Base-by-base conservation (phyloP, 2,797 vertebrate species). In the Bovichtus diacanthus region DNA sequence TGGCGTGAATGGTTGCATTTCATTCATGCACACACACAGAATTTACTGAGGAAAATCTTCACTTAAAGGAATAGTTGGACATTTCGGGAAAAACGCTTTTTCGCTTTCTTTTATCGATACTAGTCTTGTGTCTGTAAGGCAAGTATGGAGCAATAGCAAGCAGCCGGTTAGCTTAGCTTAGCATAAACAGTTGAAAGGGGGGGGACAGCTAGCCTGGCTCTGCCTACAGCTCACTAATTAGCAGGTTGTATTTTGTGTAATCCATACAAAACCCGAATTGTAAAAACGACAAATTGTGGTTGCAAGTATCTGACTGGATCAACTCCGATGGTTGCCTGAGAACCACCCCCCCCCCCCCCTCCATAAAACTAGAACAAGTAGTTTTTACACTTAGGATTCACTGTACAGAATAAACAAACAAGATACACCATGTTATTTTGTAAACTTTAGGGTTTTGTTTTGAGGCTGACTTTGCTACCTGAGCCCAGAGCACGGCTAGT, bases 331-430 rank as follows among this genome's bases (percentile, higher is more conserved):
- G 60, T 58, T 43, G 36, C 23, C 21, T 44, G 6, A 18, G 31
- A 15, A 49, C n/a, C n/a, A n/a, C n/a, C n/a, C n/a, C n/a, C n/a
- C n/a, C n/a, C n/a, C n/a, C n/a, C n/a, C 7, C 36, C 39, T 1
- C 13, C 4, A 9, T 67, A 16, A 49, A 73, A 53, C n/a, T 5
- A 61, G n/a, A n/a, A n/a, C n/a, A n/a, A n/a, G n/a, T n/a, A n/a
- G n/a, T n/a, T 64, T 70, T 59, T 23, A 38, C n/a, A 64, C 8
- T 12, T 23, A 0, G 3, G 31, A 4, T 51, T 41, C 66, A 61
- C 21, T 29, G 47, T 18, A 15, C 6, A 18, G 68, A 62, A 55
- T 21, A 76, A 29, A 68, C 21, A 70, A 60, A 44, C 55, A 39
- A 49, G 8, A 16, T 16, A 41, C 9, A 50, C 59, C 16, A 50